These are phyloP conservation scores for Ivindomyrus marchei DNA, from an alignment of 2,113 vertebrate species.

Conservation along the genomic window DNA sequence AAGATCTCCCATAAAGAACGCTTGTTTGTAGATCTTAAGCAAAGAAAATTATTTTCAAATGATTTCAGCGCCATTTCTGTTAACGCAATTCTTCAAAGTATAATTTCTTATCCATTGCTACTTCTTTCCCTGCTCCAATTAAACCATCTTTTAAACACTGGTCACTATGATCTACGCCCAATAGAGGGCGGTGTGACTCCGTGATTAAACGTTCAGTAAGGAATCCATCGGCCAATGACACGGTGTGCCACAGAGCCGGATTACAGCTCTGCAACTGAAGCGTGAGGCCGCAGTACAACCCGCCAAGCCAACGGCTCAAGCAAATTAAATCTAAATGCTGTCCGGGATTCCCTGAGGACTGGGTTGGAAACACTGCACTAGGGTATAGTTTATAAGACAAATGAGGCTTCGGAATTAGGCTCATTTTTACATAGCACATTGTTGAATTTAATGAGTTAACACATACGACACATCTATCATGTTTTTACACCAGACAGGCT, in stretches of 20 bases:
- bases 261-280: background rate
- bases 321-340: background rate
- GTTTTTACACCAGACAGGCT: background rate
- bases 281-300: background rate
- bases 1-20: background rate
- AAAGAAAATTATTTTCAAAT: background rate
- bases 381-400: background rate
- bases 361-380: background rate
- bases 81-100: background rate
- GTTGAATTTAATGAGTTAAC: background rate
- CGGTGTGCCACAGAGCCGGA: background rate
- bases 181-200: background rate
- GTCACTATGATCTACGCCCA: background rate
- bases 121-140: background rate
- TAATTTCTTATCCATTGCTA: background rate
- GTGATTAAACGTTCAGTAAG: background rate
- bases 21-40: background rate
- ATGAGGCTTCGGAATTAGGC: background rate
- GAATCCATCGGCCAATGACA: background rate
- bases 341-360: background rate
- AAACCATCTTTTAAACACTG: background rate
- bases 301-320: background rate
- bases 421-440: background rate
- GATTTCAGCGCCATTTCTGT: background rate
- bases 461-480: background rate